Conservation (phyloP, 37 sponge, comb jelly and placozoan species). For the Aplysina aerophoba region DNA sequence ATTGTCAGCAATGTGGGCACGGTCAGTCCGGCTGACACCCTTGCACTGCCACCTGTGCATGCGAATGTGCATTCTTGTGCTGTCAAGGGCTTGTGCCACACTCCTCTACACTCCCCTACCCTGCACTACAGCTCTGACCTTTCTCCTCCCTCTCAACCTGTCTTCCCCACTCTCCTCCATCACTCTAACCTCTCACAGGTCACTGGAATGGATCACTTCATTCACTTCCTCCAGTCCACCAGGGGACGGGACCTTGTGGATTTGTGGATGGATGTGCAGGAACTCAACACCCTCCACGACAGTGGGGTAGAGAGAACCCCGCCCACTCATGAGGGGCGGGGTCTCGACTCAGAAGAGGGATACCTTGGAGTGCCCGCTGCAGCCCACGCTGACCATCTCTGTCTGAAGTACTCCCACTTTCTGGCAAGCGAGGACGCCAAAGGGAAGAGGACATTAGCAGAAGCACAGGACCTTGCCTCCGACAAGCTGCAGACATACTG, state of each 20-base stretch:
- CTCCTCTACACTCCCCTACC: no score
- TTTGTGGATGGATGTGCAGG: background rate
- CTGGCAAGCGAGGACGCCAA: background rate
- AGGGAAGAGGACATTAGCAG: background rate
- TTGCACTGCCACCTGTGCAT: no score
- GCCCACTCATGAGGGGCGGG: no score
- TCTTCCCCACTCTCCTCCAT: background rate
- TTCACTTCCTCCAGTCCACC: background rate
- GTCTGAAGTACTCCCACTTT: constrained; percentile 7
- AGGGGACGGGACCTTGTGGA: constrained; percentile 1
- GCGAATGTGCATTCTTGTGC: no score
- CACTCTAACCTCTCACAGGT: background rate
- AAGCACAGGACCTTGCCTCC: background rate
- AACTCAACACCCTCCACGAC: background rate
- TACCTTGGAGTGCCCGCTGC: no score
- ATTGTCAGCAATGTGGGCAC: no score
- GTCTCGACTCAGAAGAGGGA: no score
- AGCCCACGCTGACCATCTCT: no score
- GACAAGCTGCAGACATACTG: background rate
- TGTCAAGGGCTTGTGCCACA: no score
- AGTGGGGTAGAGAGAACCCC: background rate
- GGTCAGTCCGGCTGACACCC: no score
- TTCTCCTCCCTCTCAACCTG: background rate
- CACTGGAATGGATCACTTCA: background rate
- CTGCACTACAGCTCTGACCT: background rate